Conservation (phyloP, 2,113 vertebrate species). For the Tyrannus savana region DNA sequence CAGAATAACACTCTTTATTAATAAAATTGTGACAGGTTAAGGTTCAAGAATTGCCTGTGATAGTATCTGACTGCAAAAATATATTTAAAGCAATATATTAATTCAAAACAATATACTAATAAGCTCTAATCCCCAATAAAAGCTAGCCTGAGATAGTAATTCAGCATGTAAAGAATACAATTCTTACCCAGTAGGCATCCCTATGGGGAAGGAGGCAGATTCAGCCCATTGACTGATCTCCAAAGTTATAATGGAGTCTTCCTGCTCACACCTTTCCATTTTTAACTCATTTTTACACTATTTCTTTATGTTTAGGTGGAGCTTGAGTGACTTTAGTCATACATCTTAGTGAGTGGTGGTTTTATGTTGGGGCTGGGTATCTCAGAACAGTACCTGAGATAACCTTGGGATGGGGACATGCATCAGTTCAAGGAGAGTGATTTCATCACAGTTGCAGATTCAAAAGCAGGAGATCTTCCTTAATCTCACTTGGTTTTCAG, state of each 20-base stretch:
- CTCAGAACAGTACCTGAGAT: neutral
- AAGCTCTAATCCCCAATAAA: neutral
- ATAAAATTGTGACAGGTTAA: neutral
- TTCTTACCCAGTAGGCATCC: neutral
- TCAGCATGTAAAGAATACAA: neutral
- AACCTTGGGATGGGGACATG: neutral
- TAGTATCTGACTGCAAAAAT: neutral
- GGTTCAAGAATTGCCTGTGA: neutral
- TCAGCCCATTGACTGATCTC: neutral
- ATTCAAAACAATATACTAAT: neutral
- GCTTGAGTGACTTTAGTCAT: neutral
- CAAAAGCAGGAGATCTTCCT: neutral
- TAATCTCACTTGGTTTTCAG: neutral
- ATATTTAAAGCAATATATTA: neutral
- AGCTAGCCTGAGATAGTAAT: neutral
- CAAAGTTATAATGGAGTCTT: fast-evolving
- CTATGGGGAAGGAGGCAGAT: neutral
- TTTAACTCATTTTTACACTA: neutral
- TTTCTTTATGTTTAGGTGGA: neutral
- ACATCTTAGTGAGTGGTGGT: neutral
- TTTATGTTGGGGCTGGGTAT: neutral
- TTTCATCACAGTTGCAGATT: neutral
- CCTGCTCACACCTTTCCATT: neutral
- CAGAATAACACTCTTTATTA: neutral
- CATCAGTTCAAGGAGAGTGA: neutral